phyloP scores from a whole-genome alignment of 2,797 vertebrate genomes.

The Etheostoma perlongum region DNA sequence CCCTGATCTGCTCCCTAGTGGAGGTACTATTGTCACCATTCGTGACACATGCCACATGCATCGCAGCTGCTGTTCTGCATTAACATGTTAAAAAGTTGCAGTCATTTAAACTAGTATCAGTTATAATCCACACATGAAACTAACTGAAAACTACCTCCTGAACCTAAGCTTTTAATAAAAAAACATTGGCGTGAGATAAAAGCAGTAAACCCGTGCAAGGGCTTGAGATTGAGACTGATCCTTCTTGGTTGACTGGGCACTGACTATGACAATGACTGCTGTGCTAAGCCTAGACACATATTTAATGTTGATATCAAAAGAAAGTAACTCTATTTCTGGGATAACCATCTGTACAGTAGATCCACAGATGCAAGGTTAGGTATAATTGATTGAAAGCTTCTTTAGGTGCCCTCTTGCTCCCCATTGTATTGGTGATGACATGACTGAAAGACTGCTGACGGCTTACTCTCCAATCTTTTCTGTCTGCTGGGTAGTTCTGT shows the following conservation, averaged over 20 bases:
- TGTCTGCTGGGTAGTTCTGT: constrained; percentile 66
- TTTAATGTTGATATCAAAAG: constrained; percentile 18
- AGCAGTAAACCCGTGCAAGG: neutral
- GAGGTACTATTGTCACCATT: neutral
- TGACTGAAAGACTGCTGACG: constrained; percentile 52
- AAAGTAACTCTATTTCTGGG: constrained; percentile 7
- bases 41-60: neutral
- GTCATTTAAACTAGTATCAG: neutral
- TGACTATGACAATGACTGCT: neutral
- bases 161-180: neutral
- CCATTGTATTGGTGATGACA: constrained; percentile 37
- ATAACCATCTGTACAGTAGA: neutral
- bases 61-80: neutral
- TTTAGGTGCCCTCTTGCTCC: constrained; percentile 30
- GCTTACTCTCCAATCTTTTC: constrained; percentile 51
- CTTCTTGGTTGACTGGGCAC: neutral
- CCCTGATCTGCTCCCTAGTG: neutral
- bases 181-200: neutral
- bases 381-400: constrained; percentile 63
- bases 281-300: neutral
- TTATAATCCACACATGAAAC: neutral
- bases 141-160: neutral
- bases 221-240: constrained; percentile 2
- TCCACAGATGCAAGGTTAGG: constrained; percentile 12
- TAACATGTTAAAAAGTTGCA: neutral